Evolutionary conservation across 2,797 vertebrate genomes (phyloP).

Genomic region (Lemur catta): DNA sequence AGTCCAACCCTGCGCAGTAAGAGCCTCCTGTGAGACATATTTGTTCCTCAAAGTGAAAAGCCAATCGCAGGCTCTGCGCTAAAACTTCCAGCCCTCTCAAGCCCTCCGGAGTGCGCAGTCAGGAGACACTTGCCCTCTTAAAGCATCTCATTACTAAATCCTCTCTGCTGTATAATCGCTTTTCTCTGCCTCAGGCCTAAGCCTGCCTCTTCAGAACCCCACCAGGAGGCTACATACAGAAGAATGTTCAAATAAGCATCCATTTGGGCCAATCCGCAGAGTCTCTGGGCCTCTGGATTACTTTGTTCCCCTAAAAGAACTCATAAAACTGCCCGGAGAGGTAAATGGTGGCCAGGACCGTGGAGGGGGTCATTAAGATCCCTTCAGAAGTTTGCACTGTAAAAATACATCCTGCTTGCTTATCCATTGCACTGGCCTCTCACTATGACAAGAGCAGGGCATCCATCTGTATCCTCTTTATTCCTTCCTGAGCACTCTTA

Average conservation of each 20-base stretch:
- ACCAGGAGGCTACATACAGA: background rate
- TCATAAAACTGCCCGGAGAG: background rate
- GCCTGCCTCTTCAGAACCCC: background rate
- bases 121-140: background rate
- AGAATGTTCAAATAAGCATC: constrained; percentile 46
- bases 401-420: background rate
- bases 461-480: background rate
- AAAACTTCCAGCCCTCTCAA: background rate
- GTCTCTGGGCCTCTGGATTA: background rate
- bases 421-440: background rate
- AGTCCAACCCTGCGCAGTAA: background rate
- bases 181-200: constrained; percentile 6
- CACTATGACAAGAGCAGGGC: background rate
- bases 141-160: background rate
- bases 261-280: background rate
- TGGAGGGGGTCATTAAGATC: background rate
- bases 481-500: background rate
- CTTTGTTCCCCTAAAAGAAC: background rate
- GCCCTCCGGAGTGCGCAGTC: background rate
- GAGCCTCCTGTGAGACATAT: background rate
- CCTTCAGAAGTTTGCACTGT: background rate
- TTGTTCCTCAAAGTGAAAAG: background rate
- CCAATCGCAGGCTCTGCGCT: background rate
- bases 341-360: background rate
- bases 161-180: constrained; percentile 17